Evolutionary conservation across 2,113 vertebrate genomes (phyloP).

Genomic region (Chascanopsetta lugubris): DNA sequence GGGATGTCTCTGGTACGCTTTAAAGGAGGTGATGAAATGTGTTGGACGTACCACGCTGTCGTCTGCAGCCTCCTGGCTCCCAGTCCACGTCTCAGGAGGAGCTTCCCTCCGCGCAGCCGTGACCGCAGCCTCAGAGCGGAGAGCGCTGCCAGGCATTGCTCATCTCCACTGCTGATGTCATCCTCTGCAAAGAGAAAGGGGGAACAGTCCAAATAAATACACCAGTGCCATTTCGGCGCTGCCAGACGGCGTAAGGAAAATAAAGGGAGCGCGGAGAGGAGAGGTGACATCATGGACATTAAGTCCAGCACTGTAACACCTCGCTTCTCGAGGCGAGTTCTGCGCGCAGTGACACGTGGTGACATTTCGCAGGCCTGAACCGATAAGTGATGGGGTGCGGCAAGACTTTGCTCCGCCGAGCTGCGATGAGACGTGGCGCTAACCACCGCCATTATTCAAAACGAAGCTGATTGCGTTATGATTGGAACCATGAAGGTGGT

Average conservation of each 20-base stretch:
- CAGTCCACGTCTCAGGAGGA: slow-evolving; percentile 40
- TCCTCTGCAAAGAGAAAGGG: slow-evolving; percentile 1
- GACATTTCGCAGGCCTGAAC: slow-evolving; percentile 32
- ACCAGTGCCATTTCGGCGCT: slow-evolving; percentile 16
- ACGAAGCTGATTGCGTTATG: slow-evolving; percentile 57
- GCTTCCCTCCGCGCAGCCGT: slow-evolving; percentile 49
- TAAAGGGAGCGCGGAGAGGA: background rate
- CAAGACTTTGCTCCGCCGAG: slow-evolving; percentile 18
- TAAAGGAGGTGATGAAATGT: background rate
- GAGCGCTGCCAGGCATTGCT: slow-evolving; percentile 45
- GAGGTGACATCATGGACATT: background rate
- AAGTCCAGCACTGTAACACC: background rate
- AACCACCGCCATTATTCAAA: slow-evolving; percentile 39
- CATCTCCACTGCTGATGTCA: slow-evolving; percentile 37
- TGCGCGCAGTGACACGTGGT: slow-evolving; percentile 22
- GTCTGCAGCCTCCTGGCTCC: slow-evolving; percentile 24
- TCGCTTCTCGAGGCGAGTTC: slow-evolving; percentile 12
- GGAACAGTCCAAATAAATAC: slow-evolving; percentile 9
- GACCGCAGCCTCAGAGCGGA: slow-evolving; percentile 52
- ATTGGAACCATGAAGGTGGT: slow-evolving; percentile 59
- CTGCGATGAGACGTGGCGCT: slow-evolving; percentile 28
- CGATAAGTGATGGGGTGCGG: slow-evolving; percentile 39
- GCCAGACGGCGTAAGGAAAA: slow-evolving; percentile 6
- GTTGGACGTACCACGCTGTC: slow-evolving; percentile 19
- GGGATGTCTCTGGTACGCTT: background rate